phyloP scores from a whole-genome alignment of 2,888 invertebrate genomes.

The Sarcophaga variegata region DNA sequence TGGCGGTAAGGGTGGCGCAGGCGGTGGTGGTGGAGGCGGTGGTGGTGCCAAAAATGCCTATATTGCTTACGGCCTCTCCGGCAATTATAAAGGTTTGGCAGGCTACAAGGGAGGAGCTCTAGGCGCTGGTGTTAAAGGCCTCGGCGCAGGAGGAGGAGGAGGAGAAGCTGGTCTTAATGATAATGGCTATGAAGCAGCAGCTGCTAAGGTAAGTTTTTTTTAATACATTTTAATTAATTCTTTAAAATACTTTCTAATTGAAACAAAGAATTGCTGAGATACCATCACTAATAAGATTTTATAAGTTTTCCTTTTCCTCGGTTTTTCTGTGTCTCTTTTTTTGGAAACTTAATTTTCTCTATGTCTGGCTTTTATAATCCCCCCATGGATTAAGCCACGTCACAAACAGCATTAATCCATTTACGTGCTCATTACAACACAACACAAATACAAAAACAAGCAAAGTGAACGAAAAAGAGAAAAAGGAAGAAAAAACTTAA shows the following conservation, averaged over 20 bases:
- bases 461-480: slow-evolving; percentile 15
- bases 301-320: background rate
- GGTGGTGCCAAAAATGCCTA: slow-evolving; percentile 52
- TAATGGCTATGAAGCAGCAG: slow-evolving; percentile 57
- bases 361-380: slow-evolving; percentile 62
- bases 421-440: slow-evolving; percentile 65
- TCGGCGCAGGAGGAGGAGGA: background rate
- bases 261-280: slow-evolving; percentile 28
- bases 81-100: slow-evolving; percentile 76
- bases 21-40: slow-evolving; percentile 25
- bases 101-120: slow-evolving; percentile 24
- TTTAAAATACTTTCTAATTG: background rate
- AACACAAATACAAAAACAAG: slow-evolving; percentile 32
- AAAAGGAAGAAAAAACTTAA: background rate
- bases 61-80: slow-evolving; percentile 76
- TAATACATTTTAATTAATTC: background rate
- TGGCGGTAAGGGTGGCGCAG: background rate
- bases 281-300: slow-evolving; percentile 23
- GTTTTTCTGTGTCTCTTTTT: slow-evolving; percentile 3
- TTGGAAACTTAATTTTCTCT: slow-evolving; percentile 62
- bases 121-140: slow-evolving; percentile 25
- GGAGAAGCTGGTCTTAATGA: slow-evolving; percentile 33
- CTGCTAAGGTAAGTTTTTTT: slow-evolving; percentile 52
- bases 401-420: slow-evolving; percentile 68
- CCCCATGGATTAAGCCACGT: slow-evolving; percentile 68